Evolutionary conservation across 2,797 vertebrate genomes (phyloP), one percentile per base, ranked within the genome.

Genomic region (Pseudomugil gertrudae): DNA sequence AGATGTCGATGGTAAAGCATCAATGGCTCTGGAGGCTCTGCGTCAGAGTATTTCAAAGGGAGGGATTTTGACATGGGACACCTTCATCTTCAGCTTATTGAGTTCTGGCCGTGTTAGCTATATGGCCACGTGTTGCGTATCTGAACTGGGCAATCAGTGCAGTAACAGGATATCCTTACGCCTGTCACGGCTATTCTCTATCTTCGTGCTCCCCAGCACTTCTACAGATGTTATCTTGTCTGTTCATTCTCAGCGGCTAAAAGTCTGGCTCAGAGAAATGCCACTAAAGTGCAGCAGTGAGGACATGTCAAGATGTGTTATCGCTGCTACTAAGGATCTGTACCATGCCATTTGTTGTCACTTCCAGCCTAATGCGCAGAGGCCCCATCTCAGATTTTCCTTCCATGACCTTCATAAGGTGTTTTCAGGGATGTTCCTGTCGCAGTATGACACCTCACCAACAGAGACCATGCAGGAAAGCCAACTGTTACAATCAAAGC

Each of bases 181-280:
- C 17, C 92, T 97, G 21, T 90, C 77, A 23, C 90, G 94, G 15
- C 92, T 95, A 8, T 96, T 96, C 81, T 95, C 93, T 1, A 73
- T 92, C 13, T 86, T 98, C 36, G 90, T 91, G 38, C 85, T 97
- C 13, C 93, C 92, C 0, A 73, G 57, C 1, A 19, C 92, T 47
- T 91, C 88, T 23, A 23, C 58, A 50, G 93, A 94, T 0, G 61
- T 83, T 4, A 63, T 97, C 38, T 75, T 94, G 38, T 91, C 93
- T n/a, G 79, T 96, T 40, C 91, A 96, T 69, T 84, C 84, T 1
- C 85, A 92, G 3, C 52, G 38, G 23, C 56, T 95, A 32, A 87
- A 92, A 33, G 50, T 69, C 1, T 97, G 96, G 96, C 87, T 96
- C 1, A 92, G 89, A 54, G 85, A 83, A 52, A 86, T 92, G n/a